These are phyloP conservation scores for Papilio aristodemus DNA, from an alignment of 1,140 invertebrate species.

Conservation along the genomic window DNA sequence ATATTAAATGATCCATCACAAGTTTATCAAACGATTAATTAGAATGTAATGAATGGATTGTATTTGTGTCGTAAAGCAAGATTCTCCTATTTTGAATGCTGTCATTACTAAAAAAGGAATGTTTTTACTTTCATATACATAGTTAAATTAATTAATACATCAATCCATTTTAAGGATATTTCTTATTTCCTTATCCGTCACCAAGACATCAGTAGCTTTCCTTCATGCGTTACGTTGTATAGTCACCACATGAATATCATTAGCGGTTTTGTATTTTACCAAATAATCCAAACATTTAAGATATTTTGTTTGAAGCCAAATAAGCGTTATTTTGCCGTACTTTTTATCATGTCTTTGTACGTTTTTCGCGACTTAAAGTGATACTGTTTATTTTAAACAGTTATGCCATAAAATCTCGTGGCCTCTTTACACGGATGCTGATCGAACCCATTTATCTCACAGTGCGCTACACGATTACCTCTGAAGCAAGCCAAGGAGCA, in stretches of 20 bases:
- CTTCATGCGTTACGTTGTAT: background rate
- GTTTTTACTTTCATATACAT: conserved; percentile 1
- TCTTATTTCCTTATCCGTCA: conserved; percentile 6
- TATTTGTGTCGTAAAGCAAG: background rate
- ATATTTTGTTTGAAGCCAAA: background rate
- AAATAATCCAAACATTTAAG: background rate
- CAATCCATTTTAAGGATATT: conserved; percentile 11
- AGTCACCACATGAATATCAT: conserved; percentile 2
- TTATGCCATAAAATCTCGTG: background rate
- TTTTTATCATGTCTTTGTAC: too few species aligned
- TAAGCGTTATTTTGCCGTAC: too few species aligned
- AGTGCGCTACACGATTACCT: conserved; percentile 1
- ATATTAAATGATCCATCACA: too few species aligned
- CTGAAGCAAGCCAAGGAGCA: background rate
- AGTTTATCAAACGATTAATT: too few species aligned
- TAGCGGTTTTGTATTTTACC: background rate
- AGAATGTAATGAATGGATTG: too few species aligned
- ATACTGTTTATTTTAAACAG: background rate
- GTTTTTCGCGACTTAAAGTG: too few species aligned
- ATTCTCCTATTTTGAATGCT: background rate
- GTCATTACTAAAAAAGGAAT: background rate
- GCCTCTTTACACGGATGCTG: conserved; percentile 17
- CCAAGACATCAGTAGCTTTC: background rate
- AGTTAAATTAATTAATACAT: conserved; percentile 8
- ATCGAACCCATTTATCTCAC: conserved; percentile 3